These are phyloP conservation scores for Stenotaenia linearis DNA, from an alignment of 2,888 invertebrate species.

Conservation along the genomic window DNA sequence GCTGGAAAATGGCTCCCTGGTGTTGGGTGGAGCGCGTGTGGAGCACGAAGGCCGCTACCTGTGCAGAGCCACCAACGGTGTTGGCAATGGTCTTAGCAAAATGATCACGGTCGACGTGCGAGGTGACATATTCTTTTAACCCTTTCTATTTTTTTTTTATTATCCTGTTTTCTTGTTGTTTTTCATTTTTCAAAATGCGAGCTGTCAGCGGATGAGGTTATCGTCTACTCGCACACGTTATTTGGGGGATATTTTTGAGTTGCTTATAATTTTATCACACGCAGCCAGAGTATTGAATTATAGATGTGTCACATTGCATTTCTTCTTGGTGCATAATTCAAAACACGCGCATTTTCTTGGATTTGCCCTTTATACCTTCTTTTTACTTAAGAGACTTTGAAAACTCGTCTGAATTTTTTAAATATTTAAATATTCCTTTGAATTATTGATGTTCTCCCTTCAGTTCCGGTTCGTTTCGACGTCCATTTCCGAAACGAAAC, in stretches of 20 bases:
- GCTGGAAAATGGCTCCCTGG: conserved; percentile 30
- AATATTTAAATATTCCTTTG: too few relatives aligned
- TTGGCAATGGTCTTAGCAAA: conserved; percentile 33
- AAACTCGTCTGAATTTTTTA: not conserved
- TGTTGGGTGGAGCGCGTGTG: not conserved
- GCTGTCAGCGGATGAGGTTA: not conserved
- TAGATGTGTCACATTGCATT: not conserved
- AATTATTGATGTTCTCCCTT: not conserved
- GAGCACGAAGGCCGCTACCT: conserved; percentile 32
- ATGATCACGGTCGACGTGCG: conserved; percentile 18
- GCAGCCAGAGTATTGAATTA: not conserved
- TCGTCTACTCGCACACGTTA: not conserved
- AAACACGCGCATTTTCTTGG: not conserved
- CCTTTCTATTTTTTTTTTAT: too few relatives aligned
- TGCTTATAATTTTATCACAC: not conserved
- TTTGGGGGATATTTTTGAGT: not conserved
- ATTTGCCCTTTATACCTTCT: not conserved
- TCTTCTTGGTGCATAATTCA: not conserved
- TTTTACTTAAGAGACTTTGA: not conserved
- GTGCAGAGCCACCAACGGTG: conserved; percentile 30
- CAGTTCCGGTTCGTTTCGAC: conserved; percentile 27
- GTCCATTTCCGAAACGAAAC: conserved; percentile 3
- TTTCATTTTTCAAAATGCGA: not conserved
- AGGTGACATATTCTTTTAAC: not conserved
- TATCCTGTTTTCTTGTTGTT: too few relatives aligned